Evolutionary conservation across 1,140 invertebrate genomes (phyloP).

Genomic region (Plutomurus gul): DNA sequence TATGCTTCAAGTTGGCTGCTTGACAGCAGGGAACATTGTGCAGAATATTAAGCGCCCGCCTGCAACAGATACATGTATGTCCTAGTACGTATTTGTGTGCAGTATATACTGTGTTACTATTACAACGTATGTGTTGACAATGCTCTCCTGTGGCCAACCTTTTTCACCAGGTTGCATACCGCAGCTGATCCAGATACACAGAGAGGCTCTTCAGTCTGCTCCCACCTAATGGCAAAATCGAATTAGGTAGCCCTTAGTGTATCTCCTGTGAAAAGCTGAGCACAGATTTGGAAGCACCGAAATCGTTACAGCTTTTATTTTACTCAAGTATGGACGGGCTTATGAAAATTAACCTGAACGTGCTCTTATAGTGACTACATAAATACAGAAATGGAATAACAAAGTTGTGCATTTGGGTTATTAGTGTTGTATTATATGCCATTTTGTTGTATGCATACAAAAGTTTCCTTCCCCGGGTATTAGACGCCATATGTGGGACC

Average conservation of each 20-base stretch:
- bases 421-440: slow-evolving; percentile 3
- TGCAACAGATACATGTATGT: neutral
- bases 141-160: neutral
- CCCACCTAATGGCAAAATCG: neutral
- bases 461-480: too few species aligned
- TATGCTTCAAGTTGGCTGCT: neutral
- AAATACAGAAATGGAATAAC: neutral
- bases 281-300: neutral
- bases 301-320: too few species aligned
- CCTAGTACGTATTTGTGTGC: neutral
- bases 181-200: neutral
- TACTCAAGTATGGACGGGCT: neutral
- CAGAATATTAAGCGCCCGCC: neutral
- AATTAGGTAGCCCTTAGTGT: slow-evolving; percentile 2
- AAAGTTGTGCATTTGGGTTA: slow-evolving; percentile 2
- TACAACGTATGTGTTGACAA: neutral
- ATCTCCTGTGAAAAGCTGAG: neutral
- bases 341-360: slow-evolving; percentile 12
- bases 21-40: slow-evolving; percentile 25
- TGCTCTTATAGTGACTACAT: neutral
- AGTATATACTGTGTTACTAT: too few species aligned
- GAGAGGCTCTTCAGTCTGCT: neutral
- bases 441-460: neutral
- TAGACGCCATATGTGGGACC: neutral
- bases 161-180: neutral